phyloP scores from a whole-genome alignment of 1,140 invertebrate genomes.

The Phenacoccus solenopsis region DNA sequence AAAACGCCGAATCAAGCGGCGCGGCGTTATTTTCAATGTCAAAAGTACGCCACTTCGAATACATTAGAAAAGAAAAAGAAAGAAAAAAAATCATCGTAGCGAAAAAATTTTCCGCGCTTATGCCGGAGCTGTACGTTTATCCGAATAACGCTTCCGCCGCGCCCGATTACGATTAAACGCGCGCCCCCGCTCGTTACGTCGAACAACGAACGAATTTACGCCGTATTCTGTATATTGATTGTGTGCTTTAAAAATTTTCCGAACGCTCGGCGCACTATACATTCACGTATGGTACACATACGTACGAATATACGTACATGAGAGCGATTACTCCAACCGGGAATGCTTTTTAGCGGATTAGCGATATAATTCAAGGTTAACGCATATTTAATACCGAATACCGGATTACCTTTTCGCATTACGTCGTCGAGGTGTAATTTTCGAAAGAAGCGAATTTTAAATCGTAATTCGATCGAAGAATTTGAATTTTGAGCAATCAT shows the following conservation, averaged over 20 bases:
- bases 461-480: no score
- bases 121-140: neutral
- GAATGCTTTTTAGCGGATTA: neutral
- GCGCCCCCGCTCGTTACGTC: no score
- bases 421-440: no score
- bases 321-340: neutral
- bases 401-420: no score
- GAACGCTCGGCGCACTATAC: neutral
- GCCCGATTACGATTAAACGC: no score
- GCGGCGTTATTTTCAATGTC: neutral
- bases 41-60: neutral
- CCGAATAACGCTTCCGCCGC: neutral
- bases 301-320: neutral
- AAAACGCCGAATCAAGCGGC: neutral
- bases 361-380: neutral
- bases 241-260: constrained; percentile 9
- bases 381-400: no score
- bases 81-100: neutral
- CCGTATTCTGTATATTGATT: neutral
- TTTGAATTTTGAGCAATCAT: no score
- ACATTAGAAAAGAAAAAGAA: neutral
- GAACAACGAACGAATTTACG: neutral
- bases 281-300: neutral
- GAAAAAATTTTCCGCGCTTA: neutral
- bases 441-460: no score